These are phyloP conservation scores for Leptinotarsa texana DNA, from an alignment of 1,140 invertebrate genomes.

Conservation along the genomic window DNA sequence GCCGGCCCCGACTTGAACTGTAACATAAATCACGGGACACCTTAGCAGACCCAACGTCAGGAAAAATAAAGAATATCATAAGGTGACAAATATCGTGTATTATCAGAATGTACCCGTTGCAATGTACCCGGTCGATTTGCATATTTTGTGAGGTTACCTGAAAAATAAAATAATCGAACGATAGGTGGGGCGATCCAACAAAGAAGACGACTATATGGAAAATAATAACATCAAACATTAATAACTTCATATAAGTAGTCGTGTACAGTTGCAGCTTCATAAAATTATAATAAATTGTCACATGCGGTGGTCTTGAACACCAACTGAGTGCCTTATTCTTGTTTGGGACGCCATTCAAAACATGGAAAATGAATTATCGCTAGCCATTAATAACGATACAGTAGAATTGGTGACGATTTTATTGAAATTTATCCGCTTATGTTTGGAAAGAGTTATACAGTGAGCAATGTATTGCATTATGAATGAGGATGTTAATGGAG, in stretches of 20 bases:
- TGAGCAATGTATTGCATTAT: too few relatives aligned
- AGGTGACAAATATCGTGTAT: conserved; percentile 15
- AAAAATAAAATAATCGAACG: conserved; percentile 30
- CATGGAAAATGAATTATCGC: conserved; percentile 45
- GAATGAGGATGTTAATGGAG: too few relatives aligned
- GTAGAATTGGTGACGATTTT: conserved; percentile 48
- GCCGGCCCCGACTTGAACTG: neutral
- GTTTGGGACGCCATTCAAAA: conserved; percentile 43
- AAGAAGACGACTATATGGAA: conserved; percentile 35
- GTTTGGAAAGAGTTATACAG: too few relatives aligned
- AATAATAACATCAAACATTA: conserved; percentile 53
- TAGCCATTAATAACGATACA: conserved; percentile 40
- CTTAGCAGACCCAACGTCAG: conserved; percentile 14
- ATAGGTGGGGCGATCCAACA: conserved; percentile 29
- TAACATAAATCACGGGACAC: conserved; percentile 19
- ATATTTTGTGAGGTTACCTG: conserved; percentile 14
- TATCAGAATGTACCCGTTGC: neutral
- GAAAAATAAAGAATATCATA: conserved; percentile 1
- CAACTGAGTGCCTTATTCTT: conserved; percentile 45
- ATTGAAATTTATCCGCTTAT: conserved; percentile 44
- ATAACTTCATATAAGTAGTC: conserved; percentile 50
- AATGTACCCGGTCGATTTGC: conserved; percentile 10
- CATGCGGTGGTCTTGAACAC: conserved; percentile 48
- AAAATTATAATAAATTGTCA: conserved; percentile 54
- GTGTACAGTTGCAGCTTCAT: conserved; percentile 50